Percentiles rank a stretch among this genome's conserved stretches.
These are phyloP conservation scores for Mesaphorura yosii DNA, from an alignment of 1,140 invertebrate genomes.

Conservation along the genomic window DNA sequence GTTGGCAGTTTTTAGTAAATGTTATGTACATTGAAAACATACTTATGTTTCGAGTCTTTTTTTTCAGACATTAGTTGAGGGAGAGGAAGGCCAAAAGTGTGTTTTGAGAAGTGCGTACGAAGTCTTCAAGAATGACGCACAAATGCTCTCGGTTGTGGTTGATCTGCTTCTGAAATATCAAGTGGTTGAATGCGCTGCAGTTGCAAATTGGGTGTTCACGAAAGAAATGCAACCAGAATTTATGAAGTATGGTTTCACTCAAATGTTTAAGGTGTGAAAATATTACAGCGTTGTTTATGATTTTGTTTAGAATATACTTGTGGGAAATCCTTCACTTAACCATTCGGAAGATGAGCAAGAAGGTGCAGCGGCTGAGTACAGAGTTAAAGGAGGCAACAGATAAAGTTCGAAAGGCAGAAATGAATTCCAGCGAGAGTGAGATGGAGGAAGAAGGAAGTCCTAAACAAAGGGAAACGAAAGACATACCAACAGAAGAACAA, in stretches of 20 bases:
- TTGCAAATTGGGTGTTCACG: conserved; percentile 98
- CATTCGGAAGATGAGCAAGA: conserved; percentile 92
- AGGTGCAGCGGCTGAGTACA: conserved; percentile 71
- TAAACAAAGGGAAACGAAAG: conserved; percentile 42
- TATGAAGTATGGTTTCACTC: conserved; percentile 53
- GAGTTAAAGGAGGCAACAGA: conserved; percentile 79
- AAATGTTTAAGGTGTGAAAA: neutral
- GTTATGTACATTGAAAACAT: neutral
- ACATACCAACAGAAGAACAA: conserved; percentile 71
- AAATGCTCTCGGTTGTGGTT: conserved; percentile 91
- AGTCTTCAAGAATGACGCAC: conserved; percentile 86
- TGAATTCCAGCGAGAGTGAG: conserved; percentile 47
- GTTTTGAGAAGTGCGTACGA: conserved; percentile 86
- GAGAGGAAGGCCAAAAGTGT: conserved; percentile 91
- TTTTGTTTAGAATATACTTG: conserved; percentile 58
- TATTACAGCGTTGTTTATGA: conserved; percentile 3
- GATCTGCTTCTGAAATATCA: conserved; percentile 97
- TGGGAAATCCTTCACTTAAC: conserved; percentile 95
- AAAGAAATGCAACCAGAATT: conserved; percentile 89
- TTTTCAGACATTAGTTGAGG: conserved; percentile 65
- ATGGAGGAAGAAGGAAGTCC: conserved; percentile 42
- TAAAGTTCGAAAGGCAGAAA: conserved; percentile 59
- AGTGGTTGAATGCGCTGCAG: conserved; percentile 89
- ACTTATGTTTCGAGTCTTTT: conserved; percentile 6
- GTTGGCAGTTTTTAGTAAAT: conserved; percentile 37